Evolutionary conservation across 2,888 invertebrate genomes (phyloP), one percentile per base, ranked within the genome.

Genomic region (Orthonevra nobilis): DNA sequence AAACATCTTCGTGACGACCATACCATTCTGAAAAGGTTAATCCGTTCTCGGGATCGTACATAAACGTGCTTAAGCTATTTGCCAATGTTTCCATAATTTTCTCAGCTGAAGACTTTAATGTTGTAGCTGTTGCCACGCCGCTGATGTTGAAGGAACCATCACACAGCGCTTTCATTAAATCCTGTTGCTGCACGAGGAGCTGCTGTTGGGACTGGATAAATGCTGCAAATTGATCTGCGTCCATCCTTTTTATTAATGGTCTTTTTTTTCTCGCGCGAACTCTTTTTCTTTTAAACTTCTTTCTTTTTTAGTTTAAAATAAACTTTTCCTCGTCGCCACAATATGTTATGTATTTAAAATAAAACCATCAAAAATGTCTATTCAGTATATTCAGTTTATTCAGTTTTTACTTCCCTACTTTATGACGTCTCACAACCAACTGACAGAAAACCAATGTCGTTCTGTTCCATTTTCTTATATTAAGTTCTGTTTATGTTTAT

Each of bases 71-170:
- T 2, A 61, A 19, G 26, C 38, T 28, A 17, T 48, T 26, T 9
- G 48, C n/a, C 23, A 61, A 26, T 7, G 38, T 48, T 28, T 38
- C 48, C 61, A 61, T 61, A n/a, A 61, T 48, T 28, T 36, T 61
- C 48, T 61, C 61, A 28, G 48, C 38, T 30, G 50, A 50, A 12
- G 50, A 63, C 20, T 63, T 63, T 0, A 63, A 2, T 6, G 30
- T 40, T 2, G 63, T 50, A 26, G 15, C n/a, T n/a, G n/a, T n/a
- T n/a, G n/a, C n/a, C n/a, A n/a, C n/a, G n/a, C n/a, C n/a, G n/a
- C n/a, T n/a, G n/a, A n/a, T n/a, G n/a, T n/a, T n/a, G n/a, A 63
- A 26, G 5, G 63, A 38, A 1, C 5, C 19, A 14, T 34, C 14
- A 0, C 30, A 19, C 17, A 58, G 7, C 7, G 54, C 4, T 17